Evolutionary conservation across 2,113 vertebrate species (phyloP), one percentile per base, ranked within the genome.

Genomic region (Cichladusa arquata): DNA sequence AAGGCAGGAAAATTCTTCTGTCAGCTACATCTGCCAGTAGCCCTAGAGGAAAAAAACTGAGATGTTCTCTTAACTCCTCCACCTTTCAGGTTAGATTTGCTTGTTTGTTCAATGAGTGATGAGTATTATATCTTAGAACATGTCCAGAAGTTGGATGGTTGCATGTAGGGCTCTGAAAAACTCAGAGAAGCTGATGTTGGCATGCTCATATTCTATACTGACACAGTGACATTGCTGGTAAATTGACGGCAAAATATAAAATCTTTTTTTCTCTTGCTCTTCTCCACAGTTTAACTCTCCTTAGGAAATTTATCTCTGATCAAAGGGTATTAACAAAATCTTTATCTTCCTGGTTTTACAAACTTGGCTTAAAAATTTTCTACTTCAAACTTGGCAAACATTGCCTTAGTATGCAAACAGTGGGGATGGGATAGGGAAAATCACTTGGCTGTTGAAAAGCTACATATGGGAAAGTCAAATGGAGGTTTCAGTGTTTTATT

Each of bases 381-480:
- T 73, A 3, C 42, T 91, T 90, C 76, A 71, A 86, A 88, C 64
- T 88, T 96, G 95, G 90, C 90, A 94, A 88, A 77, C 34, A 5
- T 36, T 78, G 36, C 47, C 36, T 87, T 89, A 66, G 57, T 93
- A 67, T 96, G 86, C 76, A 92, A 93, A 93, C 85, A 94, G 82
- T 93, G 80, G 48, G 24, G 67, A 88, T 51, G 51, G 79, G 51
- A 57, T 65, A 80, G 57, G 67, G 89, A 38, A 91, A 96, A 80
- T 97, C 64, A 81, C 65, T 95, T 96, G 90, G 90, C 86, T 96
- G 82, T 88, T 92, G 71, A 93, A 93, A 91, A 94, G 48, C 51
- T 96, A 69, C 95, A 94, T 95, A 94, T 93, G 91, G 92, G 47
- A 83, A 96, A 94, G 88, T 95, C 94, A 92, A 88, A 47, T 92